phyloP scores from a whole-genome alignment of 1,140 invertebrate species.

The Polyergus mexicanus region DNA sequence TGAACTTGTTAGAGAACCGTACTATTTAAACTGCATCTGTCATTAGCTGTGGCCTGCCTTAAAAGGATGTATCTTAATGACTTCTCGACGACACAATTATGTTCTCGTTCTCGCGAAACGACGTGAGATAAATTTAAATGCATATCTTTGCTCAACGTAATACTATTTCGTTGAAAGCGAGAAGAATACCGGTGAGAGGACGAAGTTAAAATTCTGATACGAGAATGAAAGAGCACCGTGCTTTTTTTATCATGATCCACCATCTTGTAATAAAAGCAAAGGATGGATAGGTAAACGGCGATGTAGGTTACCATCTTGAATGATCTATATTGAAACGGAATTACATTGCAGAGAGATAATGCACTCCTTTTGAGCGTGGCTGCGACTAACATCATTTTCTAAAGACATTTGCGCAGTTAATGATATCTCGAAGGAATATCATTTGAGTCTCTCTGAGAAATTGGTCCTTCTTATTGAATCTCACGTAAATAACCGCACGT shows the following conservation, averaged over 20 bases:
- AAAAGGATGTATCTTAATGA: conserved; percentile 70
- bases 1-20: background rate
- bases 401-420: conserved; percentile 72
- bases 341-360: conserved; percentile 73
- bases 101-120: conserved; percentile 67
- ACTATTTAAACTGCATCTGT: conserved; percentile 54
- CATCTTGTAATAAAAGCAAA: conserved; percentile 73
- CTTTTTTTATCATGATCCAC: conserved; percentile 68
- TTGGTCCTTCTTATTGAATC: conserved; percentile 35
- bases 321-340: conserved; percentile 76
- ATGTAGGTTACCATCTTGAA: conserved; percentile 44
- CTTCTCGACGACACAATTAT: conserved; percentile 74
- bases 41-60: conserved; percentile 38
- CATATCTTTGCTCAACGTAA: conserved; percentile 28
- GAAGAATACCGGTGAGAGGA: conserved; percentile 29
- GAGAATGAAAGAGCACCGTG: conserved; percentile 66
- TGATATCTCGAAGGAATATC: conserved; percentile 61
- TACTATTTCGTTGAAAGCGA: conserved; percentile 21
- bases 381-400: conserved; percentile 55
- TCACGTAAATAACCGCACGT: background rate
- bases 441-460: conserved; percentile 18
- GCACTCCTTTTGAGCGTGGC: conserved; percentile 55
- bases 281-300: conserved; percentile 58
- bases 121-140: conserved; percentile 76
- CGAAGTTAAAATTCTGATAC: conserved; percentile 62